phyloP scores from a whole-genome alignment of 2,113 vertebrate species.

The Ibidorhyncha struthersii region DNA sequence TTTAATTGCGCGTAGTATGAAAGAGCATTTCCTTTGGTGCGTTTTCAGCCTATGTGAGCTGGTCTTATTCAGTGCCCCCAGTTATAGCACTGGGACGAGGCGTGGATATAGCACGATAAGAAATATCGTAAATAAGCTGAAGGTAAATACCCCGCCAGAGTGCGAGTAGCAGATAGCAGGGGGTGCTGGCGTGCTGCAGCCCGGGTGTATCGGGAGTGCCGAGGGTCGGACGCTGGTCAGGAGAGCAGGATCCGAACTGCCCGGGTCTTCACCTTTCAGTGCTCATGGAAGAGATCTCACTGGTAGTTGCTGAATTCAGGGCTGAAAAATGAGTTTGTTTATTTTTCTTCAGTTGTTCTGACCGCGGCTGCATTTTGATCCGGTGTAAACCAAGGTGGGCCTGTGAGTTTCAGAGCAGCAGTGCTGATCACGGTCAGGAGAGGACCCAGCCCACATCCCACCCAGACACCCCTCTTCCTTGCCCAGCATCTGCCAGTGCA shows the following conservation, averaged over 20 bases:
- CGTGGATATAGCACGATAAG: not conserved
- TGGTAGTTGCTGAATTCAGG: not conserved
- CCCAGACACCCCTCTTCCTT: not conserved
- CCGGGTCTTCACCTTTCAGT: not conserved
- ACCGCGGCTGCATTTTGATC: not conserved
- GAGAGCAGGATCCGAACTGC: not conserved
- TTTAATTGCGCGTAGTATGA: fast-evolving
- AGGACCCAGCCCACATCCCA: not conserved
- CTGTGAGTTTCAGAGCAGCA: not conserved
- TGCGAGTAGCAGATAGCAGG: not conserved
- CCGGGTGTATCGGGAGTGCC: fast-evolving
- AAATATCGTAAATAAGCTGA: not conserved
- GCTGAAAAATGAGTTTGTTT: not conserved
- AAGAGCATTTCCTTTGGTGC: not conserved
- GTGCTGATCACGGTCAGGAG: not conserved
- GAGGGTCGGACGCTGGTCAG: not conserved
- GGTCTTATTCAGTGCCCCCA: not conserved
- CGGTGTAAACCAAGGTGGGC: not conserved
- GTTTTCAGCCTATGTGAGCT: not conserved
- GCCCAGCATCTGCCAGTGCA: not conserved
- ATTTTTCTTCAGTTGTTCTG: not conserved
- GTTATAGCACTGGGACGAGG: not conserved
- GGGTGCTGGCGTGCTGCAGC: not conserved
- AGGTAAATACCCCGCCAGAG: not conserved
- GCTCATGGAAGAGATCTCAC: not conserved